A percentile compares a stretch with the other conserved stretches of the same genome.
Evolutionary conservation across 2,113 vertebrate species (phyloP).

Genomic region (Spea multiplicata): DNA sequence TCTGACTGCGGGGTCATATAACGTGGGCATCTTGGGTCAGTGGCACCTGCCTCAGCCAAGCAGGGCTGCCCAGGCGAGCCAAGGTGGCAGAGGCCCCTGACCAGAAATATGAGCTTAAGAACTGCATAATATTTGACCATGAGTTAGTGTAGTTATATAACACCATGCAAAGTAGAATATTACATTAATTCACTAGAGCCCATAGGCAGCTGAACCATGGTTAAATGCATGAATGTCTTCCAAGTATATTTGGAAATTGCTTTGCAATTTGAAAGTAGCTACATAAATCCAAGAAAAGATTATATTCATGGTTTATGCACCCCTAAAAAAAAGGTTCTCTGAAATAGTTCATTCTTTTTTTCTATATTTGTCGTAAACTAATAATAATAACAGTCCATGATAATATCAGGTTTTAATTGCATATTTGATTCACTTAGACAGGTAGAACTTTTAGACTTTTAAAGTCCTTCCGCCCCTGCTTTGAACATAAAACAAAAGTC

Average conservation of each 20-base stretch:
- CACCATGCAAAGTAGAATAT: no score
- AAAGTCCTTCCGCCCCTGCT: conserved; percentile 15
- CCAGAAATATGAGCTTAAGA: no score
- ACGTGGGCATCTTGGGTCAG: no score
- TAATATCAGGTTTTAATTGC: conserved; percentile 36
- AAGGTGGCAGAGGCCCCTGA: no score
- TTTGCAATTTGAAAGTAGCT: conserved; percentile 41
- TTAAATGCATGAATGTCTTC: conserved; percentile 34
- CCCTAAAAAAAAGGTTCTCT: neutral
- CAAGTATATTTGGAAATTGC: conserved; percentile 35
- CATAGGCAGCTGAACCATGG: neutral
- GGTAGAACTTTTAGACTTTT: conserved; percentile 22
- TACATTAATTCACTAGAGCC: no score
- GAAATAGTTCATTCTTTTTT: conserved; percentile 6
- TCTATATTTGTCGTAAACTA: conserved; percentile 28
- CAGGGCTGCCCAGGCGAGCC: no score
- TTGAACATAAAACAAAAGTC: neutral
- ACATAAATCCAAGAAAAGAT: conserved; percentile 38
- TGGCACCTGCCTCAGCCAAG: no score
- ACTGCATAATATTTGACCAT: no score
- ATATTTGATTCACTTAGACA: conserved; percentile 24
- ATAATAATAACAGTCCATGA: conserved; percentile 36
- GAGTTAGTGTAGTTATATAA: no score
- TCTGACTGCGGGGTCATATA: no score
- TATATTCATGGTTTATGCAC: conserved; percentile 24